These are phyloP conservation scores for Megalops atlanticus DNA, from an alignment of 2,113 vertebrate genomes.

Conservation along the genomic window DNA sequence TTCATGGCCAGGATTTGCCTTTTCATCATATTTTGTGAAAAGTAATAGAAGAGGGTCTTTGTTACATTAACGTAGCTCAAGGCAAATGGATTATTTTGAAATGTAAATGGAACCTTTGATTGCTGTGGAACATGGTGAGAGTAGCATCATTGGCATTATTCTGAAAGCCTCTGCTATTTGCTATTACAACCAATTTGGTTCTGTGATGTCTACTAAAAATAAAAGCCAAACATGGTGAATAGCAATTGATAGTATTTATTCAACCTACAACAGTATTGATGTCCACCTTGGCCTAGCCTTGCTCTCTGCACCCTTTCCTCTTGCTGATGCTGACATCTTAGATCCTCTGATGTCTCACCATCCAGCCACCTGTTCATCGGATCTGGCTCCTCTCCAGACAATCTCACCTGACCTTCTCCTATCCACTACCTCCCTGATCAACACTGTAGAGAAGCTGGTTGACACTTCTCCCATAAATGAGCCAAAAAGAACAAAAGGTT, in stretches of 20 bases:
- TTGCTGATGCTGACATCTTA: too few relatives aligned
- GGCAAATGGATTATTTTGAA: conserved; percentile 15
- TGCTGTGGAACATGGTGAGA: not conserved
- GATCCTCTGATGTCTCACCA: too few relatives aligned
- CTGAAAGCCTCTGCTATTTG: not conserved
- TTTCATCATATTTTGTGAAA: conserved; percentile 6
- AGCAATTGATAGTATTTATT: not conserved
- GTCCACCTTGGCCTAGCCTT: too few relatives aligned
- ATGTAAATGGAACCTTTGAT: conserved; percentile 16
- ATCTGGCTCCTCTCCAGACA: too few relatives aligned
- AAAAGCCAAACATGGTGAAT: not conserved
- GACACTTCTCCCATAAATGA: too few relatives aligned
- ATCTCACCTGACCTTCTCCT: too few relatives aligned
- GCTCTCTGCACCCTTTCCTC: too few relatives aligned
- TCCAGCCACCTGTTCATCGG: too few relatives aligned
- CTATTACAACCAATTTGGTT: not conserved
- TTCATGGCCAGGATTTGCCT: not conserved
- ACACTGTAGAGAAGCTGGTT: too few relatives aligned
- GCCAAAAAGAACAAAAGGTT: too few relatives aligned
- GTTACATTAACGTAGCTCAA: conserved; percentile 3
- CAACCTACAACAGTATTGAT: too few relatives aligned
- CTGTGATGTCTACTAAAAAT: not conserved
- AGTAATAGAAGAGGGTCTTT: not conserved
- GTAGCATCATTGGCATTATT: conserved; percentile 18
- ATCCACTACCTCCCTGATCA: too few relatives aligned